Evolutionary conservation across 2,797 vertebrate genomes (phyloP).

Genomic region (Xyrichtys novacula): DNA sequence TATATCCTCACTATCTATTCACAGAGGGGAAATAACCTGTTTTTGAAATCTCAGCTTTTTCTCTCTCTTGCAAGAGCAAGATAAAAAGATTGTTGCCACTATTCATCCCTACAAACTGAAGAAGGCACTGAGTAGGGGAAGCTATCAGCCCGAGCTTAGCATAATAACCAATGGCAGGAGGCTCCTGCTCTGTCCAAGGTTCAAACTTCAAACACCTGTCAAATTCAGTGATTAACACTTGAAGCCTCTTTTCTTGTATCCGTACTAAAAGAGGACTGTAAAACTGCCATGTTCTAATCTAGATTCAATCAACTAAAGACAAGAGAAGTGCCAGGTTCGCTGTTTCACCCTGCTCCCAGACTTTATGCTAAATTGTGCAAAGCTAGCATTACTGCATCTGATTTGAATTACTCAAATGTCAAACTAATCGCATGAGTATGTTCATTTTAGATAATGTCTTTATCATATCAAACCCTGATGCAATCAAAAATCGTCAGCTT

Average conservation of each 20-base stretch:
- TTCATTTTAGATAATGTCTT: slow-evolving; percentile 1
- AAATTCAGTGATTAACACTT: too few species aligned
- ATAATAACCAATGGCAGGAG: background rate
- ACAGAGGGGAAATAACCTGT: too few species aligned
- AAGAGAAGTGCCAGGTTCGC: background rate
- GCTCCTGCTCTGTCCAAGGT: background rate
- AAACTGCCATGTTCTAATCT: background rate
- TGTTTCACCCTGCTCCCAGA: background rate
- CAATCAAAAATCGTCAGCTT: background rate
- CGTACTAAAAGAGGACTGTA: background rate
- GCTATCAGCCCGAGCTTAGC: background rate
- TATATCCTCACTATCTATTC: too few species aligned
- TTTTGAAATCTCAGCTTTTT: too few species aligned
- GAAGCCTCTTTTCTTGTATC: background rate
- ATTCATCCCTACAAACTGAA: background rate
- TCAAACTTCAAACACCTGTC: too few species aligned
- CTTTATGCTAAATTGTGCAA: too few species aligned
- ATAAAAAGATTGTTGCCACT: background rate
- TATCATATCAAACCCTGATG: slow-evolving; percentile 6
- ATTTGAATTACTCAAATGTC: background rate
- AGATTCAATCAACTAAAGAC: background rate
- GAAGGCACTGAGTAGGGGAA: background rate
- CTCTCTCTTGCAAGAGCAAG: too few species aligned
- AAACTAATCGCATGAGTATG: background rate
- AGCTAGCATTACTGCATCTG: background rate